These are phyloP conservation scores for Bombus polaris DNA, from an alignment of 1,140 invertebrate genomes.

Conservation along the genomic window DNA sequence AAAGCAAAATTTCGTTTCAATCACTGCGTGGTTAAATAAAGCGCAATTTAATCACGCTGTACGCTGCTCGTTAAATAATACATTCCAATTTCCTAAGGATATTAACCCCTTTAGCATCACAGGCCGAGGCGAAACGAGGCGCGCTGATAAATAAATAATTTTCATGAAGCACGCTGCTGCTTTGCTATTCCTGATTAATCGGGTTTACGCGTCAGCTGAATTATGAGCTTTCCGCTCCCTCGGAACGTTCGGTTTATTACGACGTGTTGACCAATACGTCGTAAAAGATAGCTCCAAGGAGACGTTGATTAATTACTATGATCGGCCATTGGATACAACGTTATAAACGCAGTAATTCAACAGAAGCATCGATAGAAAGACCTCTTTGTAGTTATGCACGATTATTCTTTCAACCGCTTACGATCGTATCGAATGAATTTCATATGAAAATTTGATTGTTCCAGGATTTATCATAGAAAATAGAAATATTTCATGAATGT, in stretches of 20 bases:
- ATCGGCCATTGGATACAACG: not conserved
- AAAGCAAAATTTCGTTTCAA: constrained; percentile 36
- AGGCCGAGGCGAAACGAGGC: not conserved
- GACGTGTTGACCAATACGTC: not conserved
- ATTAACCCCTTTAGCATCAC: constrained; percentile 46
- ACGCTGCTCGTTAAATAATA: constrained; percentile 44
- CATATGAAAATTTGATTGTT: too few relatives aligned
- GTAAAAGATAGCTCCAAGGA: not conserved
- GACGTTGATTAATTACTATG: constrained; percentile 23
- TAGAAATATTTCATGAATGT: too few relatives aligned
- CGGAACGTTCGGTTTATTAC: constrained; percentile 20
- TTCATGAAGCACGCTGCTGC: constrained; percentile 24
- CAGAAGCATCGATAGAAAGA: not conserved
- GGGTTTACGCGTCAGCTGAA: constrained; percentile 28
- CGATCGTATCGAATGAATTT: too few relatives aligned
- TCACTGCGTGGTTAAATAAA: constrained; percentile 4
- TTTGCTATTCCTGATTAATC: constrained; percentile 40
- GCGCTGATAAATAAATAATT: constrained; percentile 50
- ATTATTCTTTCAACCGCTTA: too few relatives aligned
- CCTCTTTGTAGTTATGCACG: too few relatives aligned
- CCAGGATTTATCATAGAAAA: too few relatives aligned
- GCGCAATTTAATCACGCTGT: constrained; percentile 38
- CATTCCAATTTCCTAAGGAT: constrained; percentile 56
- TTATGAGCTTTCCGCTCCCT: constrained; percentile 22
- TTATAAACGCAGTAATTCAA: not conserved